Evolutionary conservation across 92 coral and sea anemone genomes (phyloP), one percentile per base, ranked within the genome.

Genomic region (Scolanthus callimorphus): DNA sequence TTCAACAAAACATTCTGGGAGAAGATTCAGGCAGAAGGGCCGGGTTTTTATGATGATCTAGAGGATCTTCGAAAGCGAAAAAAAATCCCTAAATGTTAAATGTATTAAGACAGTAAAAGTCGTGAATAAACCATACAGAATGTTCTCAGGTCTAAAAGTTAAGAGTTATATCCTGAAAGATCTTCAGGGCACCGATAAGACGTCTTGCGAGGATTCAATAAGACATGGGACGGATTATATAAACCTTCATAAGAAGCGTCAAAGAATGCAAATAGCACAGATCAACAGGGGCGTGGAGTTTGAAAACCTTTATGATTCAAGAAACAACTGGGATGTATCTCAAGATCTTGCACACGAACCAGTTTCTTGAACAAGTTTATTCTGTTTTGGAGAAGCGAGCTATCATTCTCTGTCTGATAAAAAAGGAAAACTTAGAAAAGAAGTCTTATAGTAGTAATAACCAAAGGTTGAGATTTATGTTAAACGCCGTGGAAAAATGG

Each of bases 1-100:
- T 86, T 82, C 51, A 86, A 86, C 15, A 63, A 62, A 17, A 65
- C 85, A 39, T 71, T 86, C 2, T 86, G 95, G 89, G 15, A 51
- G 39, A 82, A 43, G 57, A 73, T 86, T 25, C 39, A 51, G 4
- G 41, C 19, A 6, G 82, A 86, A 29, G 95, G 95, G 0, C 53
- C 82, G 2, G 77, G 29, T 3, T 86, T 86, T 51, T 76, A 59
- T 39, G 68, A 82, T 1, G 95, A 86, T 29, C 69, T 86, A 30
- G 23, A 21, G 20, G 66, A 64, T 25, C 52, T 77, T 30, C 51
- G 60, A 30, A 20, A 48, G 25, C 60, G 37, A 27, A 62, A 77
- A 49, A 31, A 25, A 54, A 54, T 59, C 50, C 20, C 48, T 65
- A 31, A 20, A 50, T 28, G 27, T 52, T 4, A 24, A 24, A 9